Percentiles rank a stretch among this genome's conserved stretches.
phyloP scores from a whole-genome alignment of 35 echinoderm and acorn worm genomes.

The Heliocidaris erythrogramma region DNA sequence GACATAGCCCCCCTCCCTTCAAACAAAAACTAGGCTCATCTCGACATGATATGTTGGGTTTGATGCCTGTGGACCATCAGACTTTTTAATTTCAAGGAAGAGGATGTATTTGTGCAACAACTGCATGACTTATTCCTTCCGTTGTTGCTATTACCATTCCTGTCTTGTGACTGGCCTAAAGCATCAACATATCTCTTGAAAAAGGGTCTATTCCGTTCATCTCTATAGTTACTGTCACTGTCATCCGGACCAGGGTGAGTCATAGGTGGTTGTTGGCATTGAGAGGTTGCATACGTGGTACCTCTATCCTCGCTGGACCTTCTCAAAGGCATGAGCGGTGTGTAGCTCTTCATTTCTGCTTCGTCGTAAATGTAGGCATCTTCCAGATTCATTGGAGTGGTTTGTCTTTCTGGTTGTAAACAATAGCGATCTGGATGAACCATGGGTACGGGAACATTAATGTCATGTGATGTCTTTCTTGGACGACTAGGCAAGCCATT shows the following conservation, averaged over 20 bases:
- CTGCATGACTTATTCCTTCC: not conserved
- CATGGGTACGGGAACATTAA: not conserved
- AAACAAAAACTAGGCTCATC: not conserved
- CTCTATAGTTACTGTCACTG: not conserved
- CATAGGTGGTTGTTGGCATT: not conserved
- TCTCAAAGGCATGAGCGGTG: not conserved
- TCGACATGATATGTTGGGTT: not conserved
- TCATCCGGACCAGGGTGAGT: not conserved
- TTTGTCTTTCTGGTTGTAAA: not conserved
- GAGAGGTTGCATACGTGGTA: not conserved
- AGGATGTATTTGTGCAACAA: not conserved
- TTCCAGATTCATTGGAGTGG: not conserved
- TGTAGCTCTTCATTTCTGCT: not conserved
- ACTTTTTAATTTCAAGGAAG: slow-evolving; percentile 44
- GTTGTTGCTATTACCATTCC: not conserved
- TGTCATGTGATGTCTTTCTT: not conserved
- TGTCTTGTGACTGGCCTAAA: not conserved
- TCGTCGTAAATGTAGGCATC: not conserved
- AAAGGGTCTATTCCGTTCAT: not conserved
- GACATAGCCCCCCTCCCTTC: too few species aligned
- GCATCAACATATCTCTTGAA: not conserved
- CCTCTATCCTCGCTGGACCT: not conserved
- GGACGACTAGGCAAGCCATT: not conserved
- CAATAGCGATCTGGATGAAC: not conserved
- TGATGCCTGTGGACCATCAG: slow-evolving; percentile 42